Percentiles rank a stretch among this genome's conserved stretches.
phyloP scores from a whole-genome alignment of 2,888 invertebrate species.

The Harpagoxenus sublaevis region DNA sequence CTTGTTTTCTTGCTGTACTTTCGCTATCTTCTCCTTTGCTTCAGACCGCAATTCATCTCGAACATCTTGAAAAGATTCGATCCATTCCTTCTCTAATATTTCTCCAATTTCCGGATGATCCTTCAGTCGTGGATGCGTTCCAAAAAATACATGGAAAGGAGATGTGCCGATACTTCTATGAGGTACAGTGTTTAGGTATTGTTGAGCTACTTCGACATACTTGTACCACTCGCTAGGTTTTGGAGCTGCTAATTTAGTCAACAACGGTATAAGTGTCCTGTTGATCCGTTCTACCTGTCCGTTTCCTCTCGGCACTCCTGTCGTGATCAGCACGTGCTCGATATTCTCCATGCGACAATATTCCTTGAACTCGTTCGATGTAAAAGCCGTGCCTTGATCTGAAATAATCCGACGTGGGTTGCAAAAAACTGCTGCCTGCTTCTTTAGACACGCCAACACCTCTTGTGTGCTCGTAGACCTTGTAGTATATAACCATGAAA shows the following conservation, averaged over 20 bases:
- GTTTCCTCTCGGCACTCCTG: background rate
- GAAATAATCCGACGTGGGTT: background rate
- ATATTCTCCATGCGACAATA: background rate
- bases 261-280: background rate
- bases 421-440: background rate
- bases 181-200: background rate
- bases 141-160: background rate
- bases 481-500: background rate
- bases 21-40: background rate
- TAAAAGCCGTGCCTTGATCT: background rate
- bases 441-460: background rate
- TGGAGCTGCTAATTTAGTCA: conserved; percentile 3
- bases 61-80: background rate
- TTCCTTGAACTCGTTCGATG: background rate
- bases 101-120: background rate
- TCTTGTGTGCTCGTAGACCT: background rate
- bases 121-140: background rate
- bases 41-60: background rate
- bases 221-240: background rate
- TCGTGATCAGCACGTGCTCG: background rate
- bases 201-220: background rate
- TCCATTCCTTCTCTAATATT: background rate
- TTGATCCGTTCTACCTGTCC: conserved; percentile 1
- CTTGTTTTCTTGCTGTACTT: background rate
- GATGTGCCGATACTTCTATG: background rate